A percentile compares a stretch with the other conserved stretches of the same genome.
phyloP scores from a whole-genome alignment of 2,888 invertebrate species.

The Caradrina kadenii region DNA sequence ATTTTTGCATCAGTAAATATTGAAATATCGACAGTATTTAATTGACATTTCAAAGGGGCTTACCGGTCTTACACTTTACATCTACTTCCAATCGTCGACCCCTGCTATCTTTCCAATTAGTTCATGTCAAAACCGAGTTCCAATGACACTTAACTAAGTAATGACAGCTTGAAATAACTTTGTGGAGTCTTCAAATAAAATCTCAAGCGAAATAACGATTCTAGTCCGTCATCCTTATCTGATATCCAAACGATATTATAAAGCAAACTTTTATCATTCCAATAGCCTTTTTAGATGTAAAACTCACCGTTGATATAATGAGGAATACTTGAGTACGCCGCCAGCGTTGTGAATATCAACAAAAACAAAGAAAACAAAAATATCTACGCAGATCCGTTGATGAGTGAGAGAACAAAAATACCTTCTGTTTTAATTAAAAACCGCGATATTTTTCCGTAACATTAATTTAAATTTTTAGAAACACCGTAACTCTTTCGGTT shows the following conservation, averaged over 20 bases:
- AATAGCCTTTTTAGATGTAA: slow-evolving; percentile 66
- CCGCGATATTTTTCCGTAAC: slow-evolving; percentile 59
- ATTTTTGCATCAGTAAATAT: no score
- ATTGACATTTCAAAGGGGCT: neutral
- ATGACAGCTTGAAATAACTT: slow-evolving; percentile 41
- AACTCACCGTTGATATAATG: slow-evolving; percentile 75
- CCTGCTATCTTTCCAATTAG: slow-evolving; percentile 31
- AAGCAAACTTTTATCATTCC: slow-evolving; percentile 64
- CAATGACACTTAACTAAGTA: slow-evolving; percentile 39
- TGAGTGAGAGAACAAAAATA: slow-evolving; percentile 71
- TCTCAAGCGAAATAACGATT: slow-evolving; percentile 20
- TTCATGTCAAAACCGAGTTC: slow-evolving; percentile 27
- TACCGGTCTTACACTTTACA: neutral
- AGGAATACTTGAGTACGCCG: slow-evolving; percentile 73
- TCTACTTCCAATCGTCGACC: slow-evolving; percentile 2
- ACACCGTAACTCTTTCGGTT: slow-evolving; percentile 45
- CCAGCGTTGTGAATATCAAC: slow-evolving; percentile 71
- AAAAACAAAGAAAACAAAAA: slow-evolving; percentile 71
- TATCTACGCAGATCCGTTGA: slow-evolving; percentile 70
- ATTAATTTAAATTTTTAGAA: slow-evolving; percentile 48
- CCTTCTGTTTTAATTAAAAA: slow-evolving; percentile 81
- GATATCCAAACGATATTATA: slow-evolving; percentile 35
- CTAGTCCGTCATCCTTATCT: slow-evolving; percentile 25
- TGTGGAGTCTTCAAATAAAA: slow-evolving; percentile 29
- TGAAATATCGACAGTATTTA: neutral